phyloP scores from a whole-genome alignment of 35 echinoderm and acorn worm species.

The Apostichopus parvimensis region DNA sequence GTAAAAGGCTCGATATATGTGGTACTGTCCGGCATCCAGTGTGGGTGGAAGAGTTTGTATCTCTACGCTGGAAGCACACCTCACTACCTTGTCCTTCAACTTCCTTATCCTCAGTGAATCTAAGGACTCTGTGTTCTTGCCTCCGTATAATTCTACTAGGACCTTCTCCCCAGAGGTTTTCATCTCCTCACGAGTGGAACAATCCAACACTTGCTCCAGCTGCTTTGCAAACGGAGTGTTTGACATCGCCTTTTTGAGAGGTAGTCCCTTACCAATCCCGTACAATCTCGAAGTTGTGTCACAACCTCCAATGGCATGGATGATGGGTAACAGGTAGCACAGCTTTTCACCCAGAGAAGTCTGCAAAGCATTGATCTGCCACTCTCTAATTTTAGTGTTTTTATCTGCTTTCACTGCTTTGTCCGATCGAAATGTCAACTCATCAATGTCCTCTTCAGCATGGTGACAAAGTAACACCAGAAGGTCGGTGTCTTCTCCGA shows the following conservation, averaged over 20 bases:
- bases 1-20: neutral
- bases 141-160: neutral
- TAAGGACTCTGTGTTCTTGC: neutral
- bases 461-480: slow-evolving; percentile 39
- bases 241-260: slow-evolving; percentile 2
- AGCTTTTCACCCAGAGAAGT: neutral
- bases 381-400: neutral
- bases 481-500: slow-evolving; percentile 48
- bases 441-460: neutral
- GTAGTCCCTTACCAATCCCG: slow-evolving; percentile 38
- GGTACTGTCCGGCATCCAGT: neutral
- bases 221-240: neutral
- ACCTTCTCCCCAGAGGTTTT: neutral
- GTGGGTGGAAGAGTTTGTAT: neutral
- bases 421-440: neutral
- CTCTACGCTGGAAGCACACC: neutral
- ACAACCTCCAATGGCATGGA: slow-evolving; percentile 57
- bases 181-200: neutral
- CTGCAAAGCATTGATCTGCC: neutral
- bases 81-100: neutral
- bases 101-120: neutral
- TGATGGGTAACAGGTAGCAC: neutral
- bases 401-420: too few species aligned
- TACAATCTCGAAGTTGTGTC: slow-evolving; percentile 42
- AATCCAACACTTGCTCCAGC: neutral